Conservation (phyloP, 2,888 invertebrate genomes). For the Abrostola tripartita region DNA sequence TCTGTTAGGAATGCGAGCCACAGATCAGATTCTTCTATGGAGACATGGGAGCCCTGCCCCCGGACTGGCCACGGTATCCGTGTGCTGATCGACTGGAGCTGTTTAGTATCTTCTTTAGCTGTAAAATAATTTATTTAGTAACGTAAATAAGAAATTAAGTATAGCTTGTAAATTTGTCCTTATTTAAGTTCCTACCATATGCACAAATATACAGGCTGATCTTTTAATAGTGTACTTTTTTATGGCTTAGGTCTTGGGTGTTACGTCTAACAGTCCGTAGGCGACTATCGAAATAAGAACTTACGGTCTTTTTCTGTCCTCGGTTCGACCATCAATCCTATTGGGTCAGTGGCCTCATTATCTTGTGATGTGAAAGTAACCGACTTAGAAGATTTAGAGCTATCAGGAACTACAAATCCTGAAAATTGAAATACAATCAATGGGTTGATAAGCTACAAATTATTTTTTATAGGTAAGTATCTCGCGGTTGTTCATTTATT, state of each 20-base stretch:
- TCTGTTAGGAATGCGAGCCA: constrained; percentile 81
- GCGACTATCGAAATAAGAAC: constrained; percentile 13
- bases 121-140: constrained; percentile 9
- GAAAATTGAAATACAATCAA: constrained; percentile 7
- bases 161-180: too few species aligned
- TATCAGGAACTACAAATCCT: constrained; percentile 55
- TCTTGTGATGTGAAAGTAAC: constrained; percentile 77
- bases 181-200: too few species aligned
- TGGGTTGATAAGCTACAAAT: background rate
- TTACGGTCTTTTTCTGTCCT: constrained; percentile 8
- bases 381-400: constrained; percentile 79
- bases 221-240: too few species aligned
- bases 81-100: constrained; percentile 68
- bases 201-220: too few species aligned
- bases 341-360: constrained; percentile 55
- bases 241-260: too few species aligned
- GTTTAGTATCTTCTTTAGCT: constrained; percentile 47
- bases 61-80: constrained; percentile 59
- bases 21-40: constrained; percentile 72
- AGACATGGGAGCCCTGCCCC: constrained; percentile 38
- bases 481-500: too few species aligned
- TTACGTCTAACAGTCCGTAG: background rate
- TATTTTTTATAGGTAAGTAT: background rate
- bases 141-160: too few species aligned
- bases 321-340: constrained; percentile 71